Evolutionary conservation across 2,113 vertebrate genomes (phyloP), one percentile per base, ranked within the genome.

Genomic region (Sylvietta virens): DNA sequence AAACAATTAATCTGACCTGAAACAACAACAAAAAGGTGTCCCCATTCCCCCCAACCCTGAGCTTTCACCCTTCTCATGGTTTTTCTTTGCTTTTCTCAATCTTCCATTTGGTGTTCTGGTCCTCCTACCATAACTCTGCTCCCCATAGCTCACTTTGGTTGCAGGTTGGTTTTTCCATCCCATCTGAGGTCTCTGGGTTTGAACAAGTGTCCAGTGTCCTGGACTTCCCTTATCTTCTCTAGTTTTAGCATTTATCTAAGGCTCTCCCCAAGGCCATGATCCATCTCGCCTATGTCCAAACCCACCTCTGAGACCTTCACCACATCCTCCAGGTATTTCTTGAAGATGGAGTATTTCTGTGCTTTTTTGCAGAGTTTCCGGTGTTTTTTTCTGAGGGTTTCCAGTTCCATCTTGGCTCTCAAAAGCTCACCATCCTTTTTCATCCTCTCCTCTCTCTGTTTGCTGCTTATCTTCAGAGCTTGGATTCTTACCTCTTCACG

Each of bases 271-370:
- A 70, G 64, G 31, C 50, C 4, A 0, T 23, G 26, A 40, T 39
- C 33, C 30, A 12, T 76, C 16, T 69, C 2, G 5, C 26, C 79
- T 40, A 35, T 6, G 4, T 51, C n/a, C 21, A n/a, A n/a, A 72
- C 95, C 82, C 93, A 98, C 98, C 92, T 97, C 96, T 0, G 98
- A 98, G 80, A 92, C 83, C 92, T 98, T 96, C 42, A 98, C 97
- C 81, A 98, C 98, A 30, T 95, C 95, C 72, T 98, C 97, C 93
- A 99, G 61, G 79, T 98, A 98, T 50, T 98, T 97, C 39, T 81
- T 92, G 96, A 98, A 99, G 88, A 97, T 74, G 21, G 92, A 72
- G 27, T 97, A 96, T 9, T 95, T 97, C 86, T 98, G 92, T 45
- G 98, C 79, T 89, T 83, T 96, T 58, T 8, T 13, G 26, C 45